Evolutionary conservation across 2,113 vertebrate genomes (phyloP).

Genomic region (Triplophysa siluroides): DNA sequence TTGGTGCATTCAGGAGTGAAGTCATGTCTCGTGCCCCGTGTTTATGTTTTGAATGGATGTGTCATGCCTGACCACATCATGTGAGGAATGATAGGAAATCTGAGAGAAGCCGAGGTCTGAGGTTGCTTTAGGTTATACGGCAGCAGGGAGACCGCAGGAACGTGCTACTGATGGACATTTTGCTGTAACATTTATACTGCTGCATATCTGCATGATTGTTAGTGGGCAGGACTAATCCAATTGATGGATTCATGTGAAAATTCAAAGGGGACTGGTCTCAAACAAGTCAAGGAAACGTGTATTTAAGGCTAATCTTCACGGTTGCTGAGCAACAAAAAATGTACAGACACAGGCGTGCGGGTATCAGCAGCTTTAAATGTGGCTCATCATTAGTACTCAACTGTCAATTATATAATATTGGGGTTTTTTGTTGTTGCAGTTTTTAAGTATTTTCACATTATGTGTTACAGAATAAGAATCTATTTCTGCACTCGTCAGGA

Average conservation of each 20-base stretch:
- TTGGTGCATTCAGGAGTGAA: constrained; percentile 57
- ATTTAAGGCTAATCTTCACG: no score
- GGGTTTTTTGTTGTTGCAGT: no score
- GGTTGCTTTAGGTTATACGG: neutral
- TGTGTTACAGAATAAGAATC: neutral
- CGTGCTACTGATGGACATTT: neutral
- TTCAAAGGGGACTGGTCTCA: no score
- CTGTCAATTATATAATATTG: no score
- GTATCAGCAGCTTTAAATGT: no score
- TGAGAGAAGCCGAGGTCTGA: neutral
- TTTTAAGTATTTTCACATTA: no score
- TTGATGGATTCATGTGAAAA: no score
- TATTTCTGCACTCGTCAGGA: neutral
- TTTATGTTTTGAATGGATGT: constrained; percentile 63
- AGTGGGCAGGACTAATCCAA: neutral
- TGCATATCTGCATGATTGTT: neutral
- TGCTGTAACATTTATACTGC: neutral
- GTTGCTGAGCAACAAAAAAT: no score
- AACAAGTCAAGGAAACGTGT: no score
- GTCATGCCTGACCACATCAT: constrained; percentile 49
- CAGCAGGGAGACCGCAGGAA: neutral
- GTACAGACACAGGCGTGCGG: no score
- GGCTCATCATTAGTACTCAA: no score
- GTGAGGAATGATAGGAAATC: constrained; percentile 6
- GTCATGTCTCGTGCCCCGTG: constrained; percentile 55